phyloP scores from a whole-genome alignment of 2,888 invertebrate genomes.

The Drosophila flavopinicola region DNA sequence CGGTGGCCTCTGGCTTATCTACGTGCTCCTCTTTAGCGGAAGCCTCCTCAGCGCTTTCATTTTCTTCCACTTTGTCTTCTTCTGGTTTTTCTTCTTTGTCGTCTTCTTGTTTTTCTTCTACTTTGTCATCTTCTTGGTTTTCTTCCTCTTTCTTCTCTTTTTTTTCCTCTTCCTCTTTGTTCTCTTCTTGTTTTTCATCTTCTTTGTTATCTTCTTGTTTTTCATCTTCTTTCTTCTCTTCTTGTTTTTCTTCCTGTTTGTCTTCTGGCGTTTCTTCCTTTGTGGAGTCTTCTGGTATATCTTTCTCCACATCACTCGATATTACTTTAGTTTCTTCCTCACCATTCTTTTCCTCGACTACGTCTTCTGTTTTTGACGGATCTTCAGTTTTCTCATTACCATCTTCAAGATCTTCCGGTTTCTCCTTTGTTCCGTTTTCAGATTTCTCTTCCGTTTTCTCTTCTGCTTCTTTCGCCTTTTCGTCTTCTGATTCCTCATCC shows the following conservation, averaged over 20 bases:
- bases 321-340: neutral
- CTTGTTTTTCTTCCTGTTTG: neutral
- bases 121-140: neutral
- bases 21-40: neutral
- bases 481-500: conserved; percentile 1
- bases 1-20: neutral
- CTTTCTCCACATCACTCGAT: neutral
- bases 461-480: conserved; percentile 23
- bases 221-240: neutral
- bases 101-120: neutral
- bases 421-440: conserved; percentile 19
- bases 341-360: conserved; percentile 1
- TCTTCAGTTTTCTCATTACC: conserved; percentile 20
- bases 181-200: conserved; percentile 2
- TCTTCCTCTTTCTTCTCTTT: neutral
- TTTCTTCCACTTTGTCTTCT: neutral
- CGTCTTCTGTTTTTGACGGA: conserved; percentile 3
- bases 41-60: neutral
- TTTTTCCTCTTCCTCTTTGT: neutral
- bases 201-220: neutral
- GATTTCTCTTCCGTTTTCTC: conserved; percentile 18
- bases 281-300: neutral
- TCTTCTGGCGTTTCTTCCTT: neutral
- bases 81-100: neutral
- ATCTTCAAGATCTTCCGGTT: conserved; percentile 14